Evolutionary conservation across 2,797 vertebrate genomes (phyloP), one percentile per base, ranked within the genome.

Genomic region (Melanotaenia nigrans): DNA sequence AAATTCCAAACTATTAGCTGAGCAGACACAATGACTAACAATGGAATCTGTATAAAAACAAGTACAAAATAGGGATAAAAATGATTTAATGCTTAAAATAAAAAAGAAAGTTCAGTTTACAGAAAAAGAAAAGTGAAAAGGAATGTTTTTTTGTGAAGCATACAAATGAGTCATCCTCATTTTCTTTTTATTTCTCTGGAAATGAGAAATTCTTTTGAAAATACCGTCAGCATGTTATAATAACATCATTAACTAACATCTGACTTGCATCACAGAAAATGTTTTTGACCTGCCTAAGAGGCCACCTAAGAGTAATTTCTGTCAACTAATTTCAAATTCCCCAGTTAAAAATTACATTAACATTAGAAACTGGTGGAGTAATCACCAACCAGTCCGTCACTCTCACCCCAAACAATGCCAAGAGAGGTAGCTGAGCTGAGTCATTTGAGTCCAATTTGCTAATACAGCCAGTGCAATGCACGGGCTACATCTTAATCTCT

Each of bases 401-500:
- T 84, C 78, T 77, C 1, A 59, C 20, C 42, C 71, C 66, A 89
- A 90, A 91, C 89, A 88, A 86, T 77, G 65, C 58, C 10, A n/a
- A 25, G 14, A 74, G 78, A 86, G 72, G 86, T 78, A 69, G 63
- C 68, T 12, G 40, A 78, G 66, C 65, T 4, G 40, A 82, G 78
- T 80, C 73, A 68, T 77, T 59, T 51, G 71, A 86, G 84, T 85
- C 84, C 77, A 68, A 1, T 35, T 65, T 74, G 78, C 83, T 91
- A 87, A 91, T 84, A 81, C 71, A 78, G 81, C 77, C 51, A 61
- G 78, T 65, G 77, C 81, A 69, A 81, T 84, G 74, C 42, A 82
- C 92, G 83, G 76, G 80, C 85, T 86, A 81, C 82, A 56, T 90
- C 77, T 90, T 93, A 93, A 93, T 93, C 91, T 92, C 90, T 91